A percentile compares a stretch with the other conserved stretches of the same genome.
Evolutionary conservation across 1,140 invertebrate genomes (phyloP).

Genomic region (Pantala flavescens): DNA sequence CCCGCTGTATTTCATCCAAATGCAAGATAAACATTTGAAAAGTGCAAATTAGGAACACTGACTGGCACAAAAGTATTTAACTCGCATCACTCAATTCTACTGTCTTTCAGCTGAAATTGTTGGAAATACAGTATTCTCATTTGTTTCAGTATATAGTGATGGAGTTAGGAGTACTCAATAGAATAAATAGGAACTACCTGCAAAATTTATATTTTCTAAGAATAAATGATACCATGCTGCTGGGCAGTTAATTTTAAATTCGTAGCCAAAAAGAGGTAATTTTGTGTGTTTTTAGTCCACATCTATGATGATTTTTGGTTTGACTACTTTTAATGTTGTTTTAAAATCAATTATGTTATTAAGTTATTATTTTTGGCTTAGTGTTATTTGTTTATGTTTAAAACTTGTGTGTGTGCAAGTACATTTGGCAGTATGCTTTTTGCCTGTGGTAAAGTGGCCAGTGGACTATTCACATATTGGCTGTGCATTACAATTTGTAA

Average conservation of each 20-base stretch:
- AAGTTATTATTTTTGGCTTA: not conserved
- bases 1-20: no score
- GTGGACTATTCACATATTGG: not conserved
- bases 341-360: not conserved
- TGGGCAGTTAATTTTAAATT: not conserved
- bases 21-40: not conserved
- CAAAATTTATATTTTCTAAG: not conserved
- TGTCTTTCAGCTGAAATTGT: not conserved
- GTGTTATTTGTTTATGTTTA: not conserved
- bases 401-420: not conserved
- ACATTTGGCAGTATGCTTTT: not conserved
- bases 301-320: not conserved
- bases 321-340: not conserved
- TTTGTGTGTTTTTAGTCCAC: not conserved
- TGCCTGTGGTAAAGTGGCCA: not conserved
- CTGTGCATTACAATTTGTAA: not conserved
- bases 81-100: not conserved
- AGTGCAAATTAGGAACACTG: not conserved
- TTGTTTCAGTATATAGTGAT: not conserved
- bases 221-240: not conserved
- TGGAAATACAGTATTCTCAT: not conserved
- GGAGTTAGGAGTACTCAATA: not conserved
- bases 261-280: not conserved
- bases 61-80: not conserved
- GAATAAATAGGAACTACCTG: not conserved